A percentile compares a stretch with the other conserved stretches of the same genome.
Evolutionary conservation across 2,888 invertebrate species (phyloP).

Genomic region (Lottia scabra): DNA sequence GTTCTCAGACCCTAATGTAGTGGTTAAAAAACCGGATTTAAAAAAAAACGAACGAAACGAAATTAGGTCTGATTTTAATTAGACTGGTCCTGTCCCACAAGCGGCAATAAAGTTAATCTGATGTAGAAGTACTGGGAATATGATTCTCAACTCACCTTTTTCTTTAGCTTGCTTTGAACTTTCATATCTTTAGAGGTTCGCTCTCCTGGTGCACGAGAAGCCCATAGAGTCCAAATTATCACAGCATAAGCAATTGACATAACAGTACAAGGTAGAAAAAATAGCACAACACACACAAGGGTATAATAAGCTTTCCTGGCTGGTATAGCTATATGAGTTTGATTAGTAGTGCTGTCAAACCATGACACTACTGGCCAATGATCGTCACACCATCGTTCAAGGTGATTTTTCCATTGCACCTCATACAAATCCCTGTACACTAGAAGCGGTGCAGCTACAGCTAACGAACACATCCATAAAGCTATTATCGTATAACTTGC

Average conservation of each 20-base stretch:
- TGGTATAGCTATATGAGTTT: constrained; percentile 35
- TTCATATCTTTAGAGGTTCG: constrained; percentile 58
- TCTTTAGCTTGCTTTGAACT: constrained; percentile 61
- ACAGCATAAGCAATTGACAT: constrained; percentile 82
- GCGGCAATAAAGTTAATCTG: too few species aligned
- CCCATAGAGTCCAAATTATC: constrained; percentile 78
- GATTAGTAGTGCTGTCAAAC: constrained; percentile 24
- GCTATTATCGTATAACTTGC: constrained; percentile 77
- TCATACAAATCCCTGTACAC: constrained; percentile 72
- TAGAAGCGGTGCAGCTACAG: constrained; percentile 73
- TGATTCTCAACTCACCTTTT: constrained; percentile 52
- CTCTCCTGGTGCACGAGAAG: constrained; percentile 67
- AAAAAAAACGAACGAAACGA: too few species aligned
- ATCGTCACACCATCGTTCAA: constrained; percentile 83
- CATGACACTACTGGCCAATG: constrained; percentile 50
- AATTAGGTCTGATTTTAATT: too few species aligned
- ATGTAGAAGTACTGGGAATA: too few species aligned
- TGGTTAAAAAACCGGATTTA: too few species aligned
- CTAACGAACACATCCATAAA: constrained; percentile 78
- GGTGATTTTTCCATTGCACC: constrained; percentile 79
- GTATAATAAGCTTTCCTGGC: constrained; percentile 82
- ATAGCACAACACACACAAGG: constrained; percentile 79
- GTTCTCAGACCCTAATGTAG: too few species aligned
- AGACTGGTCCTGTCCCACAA: too few species aligned
- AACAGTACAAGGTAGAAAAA: constrained; percentile 82